A percentile compares a stretch with the other conserved stretches of the same genome.
Conservation (phyloP, 2,888 invertebrate species). For the Phaonia tiefii region DNA sequence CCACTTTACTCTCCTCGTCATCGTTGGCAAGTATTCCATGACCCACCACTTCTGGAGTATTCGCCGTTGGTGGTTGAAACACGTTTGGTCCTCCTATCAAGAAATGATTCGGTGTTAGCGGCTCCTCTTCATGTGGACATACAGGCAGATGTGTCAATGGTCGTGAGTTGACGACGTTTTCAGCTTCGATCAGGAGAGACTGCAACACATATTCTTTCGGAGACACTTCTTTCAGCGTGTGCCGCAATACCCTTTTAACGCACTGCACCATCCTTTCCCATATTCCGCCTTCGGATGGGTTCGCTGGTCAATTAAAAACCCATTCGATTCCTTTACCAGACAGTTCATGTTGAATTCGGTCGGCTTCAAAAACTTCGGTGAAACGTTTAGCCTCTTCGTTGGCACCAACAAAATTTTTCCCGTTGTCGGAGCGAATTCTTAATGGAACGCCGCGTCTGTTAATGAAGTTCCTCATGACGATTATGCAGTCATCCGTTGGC, state of each 20-base stretch:
- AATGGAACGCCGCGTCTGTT: slow-evolving; percentile 54
- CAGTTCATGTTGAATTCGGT: background rate
- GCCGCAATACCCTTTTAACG: slow-evolving; percentile 34
- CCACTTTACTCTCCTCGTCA: slow-evolving; percentile 39
- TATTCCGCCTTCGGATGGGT: slow-evolving; percentile 45
- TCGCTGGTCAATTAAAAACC: slow-evolving; percentile 36
- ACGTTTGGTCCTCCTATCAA: slow-evolving; percentile 38
- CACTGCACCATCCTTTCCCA: slow-evolving; percentile 49
- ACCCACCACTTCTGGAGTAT: slow-evolving; percentile 45
- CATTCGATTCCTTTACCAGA: slow-evolving; percentile 30
- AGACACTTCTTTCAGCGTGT: slow-evolving; percentile 10
- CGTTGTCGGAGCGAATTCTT: slow-evolving; percentile 63
- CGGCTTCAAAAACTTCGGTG: slow-evolving; percentile 6
- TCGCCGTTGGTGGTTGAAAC: slow-evolving; percentile 30
- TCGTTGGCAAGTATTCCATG: slow-evolving; percentile 29
- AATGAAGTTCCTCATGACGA: slow-evolving; percentile 38
- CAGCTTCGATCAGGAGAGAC: background rate
- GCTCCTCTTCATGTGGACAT: slow-evolving; percentile 35
- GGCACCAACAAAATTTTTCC: slow-evolving; percentile 60
- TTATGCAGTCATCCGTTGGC: slow-evolving; percentile 26
- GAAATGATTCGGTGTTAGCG: slow-evolving; percentile 46
- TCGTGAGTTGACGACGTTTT: slow-evolving; percentile 11
- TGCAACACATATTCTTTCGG: slow-evolving; percentile 22
- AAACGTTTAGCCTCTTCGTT: background rate
- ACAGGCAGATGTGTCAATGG: slow-evolving; percentile 37